These are phyloP conservation scores for Meandrina meandrites DNA, from an alignment of 92 coral and sea anemone genomes.

Conservation along the genomic window DNA sequence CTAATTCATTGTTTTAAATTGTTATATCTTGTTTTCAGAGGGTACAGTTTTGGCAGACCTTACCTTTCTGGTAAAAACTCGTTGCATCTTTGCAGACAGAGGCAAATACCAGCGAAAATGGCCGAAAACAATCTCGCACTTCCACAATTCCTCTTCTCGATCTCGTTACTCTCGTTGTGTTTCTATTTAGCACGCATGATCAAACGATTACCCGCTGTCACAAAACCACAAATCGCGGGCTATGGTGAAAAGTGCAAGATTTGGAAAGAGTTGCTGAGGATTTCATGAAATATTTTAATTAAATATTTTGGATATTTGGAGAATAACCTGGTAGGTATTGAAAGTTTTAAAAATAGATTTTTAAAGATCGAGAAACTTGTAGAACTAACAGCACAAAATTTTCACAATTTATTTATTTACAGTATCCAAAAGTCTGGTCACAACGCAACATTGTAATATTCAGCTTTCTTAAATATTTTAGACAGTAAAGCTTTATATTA, in stretches of 20 bases:
- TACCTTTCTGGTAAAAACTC: conserved; percentile 78
- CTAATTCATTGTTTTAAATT: background rate
- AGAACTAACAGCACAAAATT: too few species aligned
- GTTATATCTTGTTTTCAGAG: background rate
- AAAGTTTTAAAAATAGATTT: too few species aligned
- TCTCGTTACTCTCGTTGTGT: background rate
- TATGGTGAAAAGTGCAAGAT: background rate
- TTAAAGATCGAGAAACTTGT: too few species aligned
- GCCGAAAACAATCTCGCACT: background rate
- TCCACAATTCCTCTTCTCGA: background rate
- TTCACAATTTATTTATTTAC: too few species aligned
- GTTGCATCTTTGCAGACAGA: conserved; percentile 73
- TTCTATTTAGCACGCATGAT: conserved; percentile 26
- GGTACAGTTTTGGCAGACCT: background rate
- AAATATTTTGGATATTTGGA: too few species aligned
- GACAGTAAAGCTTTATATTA: too few species aligned
- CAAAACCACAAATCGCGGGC: conserved; percentile 15
- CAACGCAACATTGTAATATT: too few species aligned
- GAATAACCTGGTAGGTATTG: too few species aligned
- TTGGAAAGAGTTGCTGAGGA: background rate
- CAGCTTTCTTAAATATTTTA: too few species aligned
- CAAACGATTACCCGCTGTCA: conserved; percentile 1
- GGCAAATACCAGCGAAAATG: conserved; percentile 29
- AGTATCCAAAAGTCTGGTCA: too few species aligned
- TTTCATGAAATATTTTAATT: too few species aligned